Base-by-base conservation (phyloP, 2,113 vertebrate species). In the Alaudala cheleensis region DNA sequence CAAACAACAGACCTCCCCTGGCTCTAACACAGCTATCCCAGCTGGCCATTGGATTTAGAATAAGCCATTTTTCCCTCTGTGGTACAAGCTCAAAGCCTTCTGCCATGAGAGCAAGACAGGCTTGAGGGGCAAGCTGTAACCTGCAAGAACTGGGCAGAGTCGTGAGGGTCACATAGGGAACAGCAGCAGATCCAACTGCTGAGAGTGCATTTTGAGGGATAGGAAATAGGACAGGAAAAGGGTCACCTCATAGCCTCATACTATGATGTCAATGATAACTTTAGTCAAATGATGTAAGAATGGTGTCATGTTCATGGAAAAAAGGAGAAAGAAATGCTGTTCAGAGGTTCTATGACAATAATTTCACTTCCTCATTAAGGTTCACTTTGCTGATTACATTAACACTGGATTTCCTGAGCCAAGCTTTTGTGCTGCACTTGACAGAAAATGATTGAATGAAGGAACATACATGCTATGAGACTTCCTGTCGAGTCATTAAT, bases 281-380 rank as follows among this genome's bases (percentile, higher is more conserved):
- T 86, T 1, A 67, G 71, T 22, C 5, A 1, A 69, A 40, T 74
- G 20, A 80, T 22, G 5, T 39, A 70, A 92, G 61, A 54, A 37
- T 19, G 15, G 10, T 5, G 18, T 26, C 76, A 28, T 28, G 22
- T 34, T 88, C 51, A 6, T 13, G 42, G 88, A 77, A 92, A 58
- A 73, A 83, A 12, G 10, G 54, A 88, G 5, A 67, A 90, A 89
- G 15, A 90, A 88, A 74, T 45, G 19, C 24, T 67, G 40, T 51
- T 92, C 42, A 66, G 51, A 86, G 70, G 12, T 13, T 50, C 3
- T 23, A n/a, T 16, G 34, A 67, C 76, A 62, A 53, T 34, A 83
- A 80, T 93, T 95, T 86, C 79, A 84, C 76, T 94, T 96, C 91
- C 94, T 92, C 47, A 58, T 81, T 72, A 67, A 62, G 12, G 54